Percentiles rank a stretch among this genome's conserved stretches.
Evolutionary conservation across 2,888 invertebrate species (phyloP).

Genomic region (Heteromyza rotundicornis): DNA sequence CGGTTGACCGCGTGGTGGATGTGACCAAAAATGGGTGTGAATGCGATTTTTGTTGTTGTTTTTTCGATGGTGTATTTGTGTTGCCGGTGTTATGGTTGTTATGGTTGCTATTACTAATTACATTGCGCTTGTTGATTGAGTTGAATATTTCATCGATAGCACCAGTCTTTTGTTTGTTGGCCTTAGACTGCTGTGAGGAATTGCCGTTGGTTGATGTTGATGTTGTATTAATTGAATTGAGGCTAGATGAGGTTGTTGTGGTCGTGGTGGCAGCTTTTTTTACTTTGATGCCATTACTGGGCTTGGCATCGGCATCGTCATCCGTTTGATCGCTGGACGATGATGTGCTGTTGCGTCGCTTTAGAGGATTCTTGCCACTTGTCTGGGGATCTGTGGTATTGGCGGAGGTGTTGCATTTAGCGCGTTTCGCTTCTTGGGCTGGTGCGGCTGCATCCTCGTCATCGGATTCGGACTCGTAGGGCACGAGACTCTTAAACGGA

Average conservation of each 20-base stretch:
- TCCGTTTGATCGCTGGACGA: conserved; percentile 37
- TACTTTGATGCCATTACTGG: conserved; percentile 26
- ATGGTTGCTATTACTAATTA: conserved; percentile 24
- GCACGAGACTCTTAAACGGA: conserved; percentile 64
- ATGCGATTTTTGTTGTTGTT: conserved; percentile 30
- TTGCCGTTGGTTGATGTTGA: conserved; percentile 20
- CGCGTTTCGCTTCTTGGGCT: conserved; percentile 15
- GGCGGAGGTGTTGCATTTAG: conserved; percentile 5
- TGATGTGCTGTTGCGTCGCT: conserved; percentile 41
- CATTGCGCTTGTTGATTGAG: conserved; percentile 30
- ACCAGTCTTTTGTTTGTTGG: conserved; percentile 50
- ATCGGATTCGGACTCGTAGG: conserved; percentile 69
- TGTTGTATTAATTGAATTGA: too few species aligned
- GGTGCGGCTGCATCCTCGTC: conserved; percentile 44
- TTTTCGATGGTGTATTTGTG: conserved; percentile 27
- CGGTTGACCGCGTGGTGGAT: conserved; percentile 36
- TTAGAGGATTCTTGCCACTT: conserved; percentile 38
- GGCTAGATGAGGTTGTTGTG: too few species aligned
- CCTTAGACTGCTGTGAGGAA: conserved; percentile 30
- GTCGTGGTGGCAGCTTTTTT: conserved; percentile 25
- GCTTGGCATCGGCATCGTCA: conserved; percentile 23
- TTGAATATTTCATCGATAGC: conserved; percentile 53
- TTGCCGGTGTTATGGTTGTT: conserved; percentile 14
- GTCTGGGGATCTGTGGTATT: too few species aligned
- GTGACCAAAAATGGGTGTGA: conserved; percentile 26